Conservation (phyloP, 2,113 vertebrate species). For the Telmatochromis bifrenatus region DNA sequence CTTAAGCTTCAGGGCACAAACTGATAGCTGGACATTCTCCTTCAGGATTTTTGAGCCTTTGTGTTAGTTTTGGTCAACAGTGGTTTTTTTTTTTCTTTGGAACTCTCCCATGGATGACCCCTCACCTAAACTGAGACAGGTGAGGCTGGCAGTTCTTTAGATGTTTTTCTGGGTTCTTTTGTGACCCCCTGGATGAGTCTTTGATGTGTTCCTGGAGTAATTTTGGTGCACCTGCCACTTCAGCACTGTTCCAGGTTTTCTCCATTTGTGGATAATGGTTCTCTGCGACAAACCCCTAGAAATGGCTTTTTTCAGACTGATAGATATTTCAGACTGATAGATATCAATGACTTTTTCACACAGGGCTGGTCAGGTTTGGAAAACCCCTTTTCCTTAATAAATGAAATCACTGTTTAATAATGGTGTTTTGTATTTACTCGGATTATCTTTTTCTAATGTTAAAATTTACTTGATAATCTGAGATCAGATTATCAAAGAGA, state of each 20-base stretch:
- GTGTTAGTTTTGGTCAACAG: background rate
- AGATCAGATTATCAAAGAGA: background rate
- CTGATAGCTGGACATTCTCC: background rate
- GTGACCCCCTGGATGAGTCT: background rate
- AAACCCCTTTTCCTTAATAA: background rate
- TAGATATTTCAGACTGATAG: background rate
- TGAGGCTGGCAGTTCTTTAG: background rate
- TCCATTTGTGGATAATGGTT: background rate
- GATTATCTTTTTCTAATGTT: background rate
- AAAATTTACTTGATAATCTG: background rate
- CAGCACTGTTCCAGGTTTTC: background rate
- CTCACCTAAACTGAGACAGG: background rate
- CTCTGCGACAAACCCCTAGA: background rate
- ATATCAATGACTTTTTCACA: background rate
- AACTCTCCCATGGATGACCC: background rate
- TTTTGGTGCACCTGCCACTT: background rate
- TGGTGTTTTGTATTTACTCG: background rate
- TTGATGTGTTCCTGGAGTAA: background rate
- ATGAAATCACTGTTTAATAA: background rate
- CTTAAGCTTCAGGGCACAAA: background rate
- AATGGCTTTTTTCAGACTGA: background rate
- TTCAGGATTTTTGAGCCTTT: background rate
- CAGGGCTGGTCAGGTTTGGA: background rate
- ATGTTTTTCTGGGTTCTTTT: background rate
- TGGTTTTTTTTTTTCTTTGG: fast-evolving